phyloP scores from a whole-genome alignment of 2,113 vertebrate species.

The Ancistrus triradiatus region DNA sequence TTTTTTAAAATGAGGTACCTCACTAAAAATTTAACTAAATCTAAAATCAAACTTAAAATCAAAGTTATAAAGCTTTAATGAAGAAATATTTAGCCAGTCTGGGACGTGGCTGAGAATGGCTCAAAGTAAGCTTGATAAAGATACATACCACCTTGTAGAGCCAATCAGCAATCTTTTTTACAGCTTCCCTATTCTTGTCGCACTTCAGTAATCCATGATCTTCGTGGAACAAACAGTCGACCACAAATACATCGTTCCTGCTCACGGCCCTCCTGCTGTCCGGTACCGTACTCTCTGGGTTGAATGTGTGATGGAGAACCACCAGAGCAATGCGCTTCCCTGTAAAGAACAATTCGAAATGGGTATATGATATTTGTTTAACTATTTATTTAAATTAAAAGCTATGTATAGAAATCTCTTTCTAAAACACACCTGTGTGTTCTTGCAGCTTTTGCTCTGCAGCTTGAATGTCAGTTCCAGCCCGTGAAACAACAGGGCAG shows the following conservation, averaged over 20 bases:
- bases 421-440: conserved; percentile 7
- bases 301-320: background rate
- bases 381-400: too few species aligned
- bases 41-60: too few species aligned
- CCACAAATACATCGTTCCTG: background rate
- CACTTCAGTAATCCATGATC: background rate
- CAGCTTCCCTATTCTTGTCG: background rate
- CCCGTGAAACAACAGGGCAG: too few species aligned
- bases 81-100: too few species aligned
- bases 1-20: too few species aligned
- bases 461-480: conserved; percentile 42
- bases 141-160: background rate
- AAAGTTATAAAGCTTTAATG: too few species aligned
- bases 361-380: too few species aligned
- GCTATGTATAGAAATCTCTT: background rate
- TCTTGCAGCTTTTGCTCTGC: conserved; percentile 8
- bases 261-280: background rate
- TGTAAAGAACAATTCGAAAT: too few species aligned
- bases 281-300: background rate
- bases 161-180: background rate
- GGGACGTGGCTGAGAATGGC: too few species aligned
- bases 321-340: background rate
- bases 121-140: too few species aligned
- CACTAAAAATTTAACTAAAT: too few species aligned
- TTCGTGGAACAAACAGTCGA: background rate